Evolutionary conservation across 2,797 vertebrate genomes (phyloP).

Genomic region (Anguilla anguilla): DNA sequence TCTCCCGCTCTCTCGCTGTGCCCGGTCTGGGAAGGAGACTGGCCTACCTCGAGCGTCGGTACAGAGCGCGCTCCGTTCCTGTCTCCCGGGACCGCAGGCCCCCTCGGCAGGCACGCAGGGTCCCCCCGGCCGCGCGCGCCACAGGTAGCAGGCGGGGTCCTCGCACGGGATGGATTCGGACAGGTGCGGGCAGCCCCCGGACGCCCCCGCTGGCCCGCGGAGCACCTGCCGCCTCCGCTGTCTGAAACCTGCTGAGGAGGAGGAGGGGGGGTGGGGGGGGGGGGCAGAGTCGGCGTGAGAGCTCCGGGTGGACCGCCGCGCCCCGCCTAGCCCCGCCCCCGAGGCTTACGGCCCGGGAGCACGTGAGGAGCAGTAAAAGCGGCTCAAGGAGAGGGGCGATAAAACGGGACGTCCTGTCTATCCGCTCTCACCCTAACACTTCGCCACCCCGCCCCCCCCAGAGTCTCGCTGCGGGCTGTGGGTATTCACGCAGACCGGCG

Average conservation of each 20-base stretch:
- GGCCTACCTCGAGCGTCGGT: slow-evolving; percentile 75
- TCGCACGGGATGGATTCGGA: slow-evolving; percentile 87
- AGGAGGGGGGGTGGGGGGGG: not conserved
- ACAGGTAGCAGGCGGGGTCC: slow-evolving; percentile 80
- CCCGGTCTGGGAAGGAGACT: not conserved
- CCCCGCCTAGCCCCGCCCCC: no score
- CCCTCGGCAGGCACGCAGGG: slow-evolving; percentile 72
- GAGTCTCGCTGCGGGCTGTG: not conserved
- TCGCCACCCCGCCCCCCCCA: not conserved
- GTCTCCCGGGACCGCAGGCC: slow-evolving; percentile 81
- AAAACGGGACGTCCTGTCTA: not conserved
- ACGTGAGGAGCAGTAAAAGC: not conserved
- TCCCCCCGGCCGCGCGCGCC: slow-evolving; percentile 72
- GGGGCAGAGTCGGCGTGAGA: not conserved
- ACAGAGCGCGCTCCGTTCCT: slow-evolving; percentile 75
- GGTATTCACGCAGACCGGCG: slow-evolving; percentile 6
- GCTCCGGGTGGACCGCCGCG: not conserved
- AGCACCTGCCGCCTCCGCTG: slow-evolving; percentile 80
- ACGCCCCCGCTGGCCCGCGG: slow-evolving; percentile 67
- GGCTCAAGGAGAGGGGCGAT: not conserved
- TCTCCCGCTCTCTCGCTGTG: not conserved
- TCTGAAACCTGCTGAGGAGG: slow-evolving; percentile 76
- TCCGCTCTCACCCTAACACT: not conserved
- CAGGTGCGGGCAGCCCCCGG: slow-evolving; percentile 79
- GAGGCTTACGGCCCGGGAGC: not conserved